Conservation (phyloP, 2,888 invertebrate species). For the Zelleria hepariella region DNA sequence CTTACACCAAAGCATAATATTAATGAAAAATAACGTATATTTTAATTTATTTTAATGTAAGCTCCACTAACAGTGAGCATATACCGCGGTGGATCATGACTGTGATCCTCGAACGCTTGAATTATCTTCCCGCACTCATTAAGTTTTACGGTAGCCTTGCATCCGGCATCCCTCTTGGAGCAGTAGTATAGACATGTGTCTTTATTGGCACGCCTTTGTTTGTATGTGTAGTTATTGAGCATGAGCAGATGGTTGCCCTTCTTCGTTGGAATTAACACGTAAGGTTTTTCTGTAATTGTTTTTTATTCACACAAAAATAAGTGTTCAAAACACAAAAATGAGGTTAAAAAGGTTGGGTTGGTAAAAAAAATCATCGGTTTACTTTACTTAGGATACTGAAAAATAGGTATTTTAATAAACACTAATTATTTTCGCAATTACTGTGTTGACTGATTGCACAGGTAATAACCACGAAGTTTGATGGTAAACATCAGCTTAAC, state of each 20-base stretch:
- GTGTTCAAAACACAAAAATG: too few species aligned
- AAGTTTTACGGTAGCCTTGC: neutral
- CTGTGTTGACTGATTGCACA: too few species aligned
- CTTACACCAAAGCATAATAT: too few species aligned
- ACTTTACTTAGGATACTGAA: too few species aligned
- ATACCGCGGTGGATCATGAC: neutral
- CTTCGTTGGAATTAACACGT: neutral
- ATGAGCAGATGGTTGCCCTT: slow-evolving; percentile 16
- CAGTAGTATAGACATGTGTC: neutral
- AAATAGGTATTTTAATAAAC: too few species aligned
- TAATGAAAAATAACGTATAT: too few species aligned
- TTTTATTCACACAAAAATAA: too few species aligned
- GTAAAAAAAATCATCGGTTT: too few species aligned
- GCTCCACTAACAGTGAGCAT: neutral
- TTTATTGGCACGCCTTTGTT: slow-evolving; percentile 17
- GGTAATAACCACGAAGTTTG: too few species aligned
- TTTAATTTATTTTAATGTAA: neutral
- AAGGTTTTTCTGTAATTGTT: neutral
- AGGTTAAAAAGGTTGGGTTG: too few species aligned
- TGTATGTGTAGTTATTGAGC: slow-evolving; percentile 27
- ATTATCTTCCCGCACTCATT: neutral
- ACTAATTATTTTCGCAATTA: too few species aligned
- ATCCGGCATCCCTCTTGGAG: neutral
- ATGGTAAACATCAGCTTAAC: too few species aligned
- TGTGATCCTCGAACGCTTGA: neutral